Percentiles rank a stretch among this genome's conserved stretches.
phyloP scores from a whole-genome alignment of 2,113 vertebrate species.

The Galemys pyrenaicus region DNA sequence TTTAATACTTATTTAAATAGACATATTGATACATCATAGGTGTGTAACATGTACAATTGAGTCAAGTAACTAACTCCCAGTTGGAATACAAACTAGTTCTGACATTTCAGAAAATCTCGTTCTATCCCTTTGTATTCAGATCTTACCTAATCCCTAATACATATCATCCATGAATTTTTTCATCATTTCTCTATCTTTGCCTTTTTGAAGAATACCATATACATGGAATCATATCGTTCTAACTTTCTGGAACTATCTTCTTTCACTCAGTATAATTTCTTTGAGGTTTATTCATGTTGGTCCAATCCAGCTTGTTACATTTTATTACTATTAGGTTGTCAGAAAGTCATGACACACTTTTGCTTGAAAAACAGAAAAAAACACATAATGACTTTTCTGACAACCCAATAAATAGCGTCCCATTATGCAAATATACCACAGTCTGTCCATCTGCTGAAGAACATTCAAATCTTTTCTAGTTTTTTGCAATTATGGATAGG shows the following conservation, averaged over 20 bases:
- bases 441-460: background rate
- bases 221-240: background rate
- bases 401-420: background rate
- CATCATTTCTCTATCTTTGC: background rate
- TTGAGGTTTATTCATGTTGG: background rate
- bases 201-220: constrained; percentile 6
- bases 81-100: background rate
- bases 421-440: background rate
- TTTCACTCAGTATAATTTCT: background rate
- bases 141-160: background rate
- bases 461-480: background rate
- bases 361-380: too few species aligned
- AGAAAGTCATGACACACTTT: too few species aligned
- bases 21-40: background rate
- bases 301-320: background rate
- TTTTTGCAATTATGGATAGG: background rate
- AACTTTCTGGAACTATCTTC: background rate
- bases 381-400: too few species aligned
- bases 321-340: background rate
- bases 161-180: background rate
- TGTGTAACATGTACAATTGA: background rate
- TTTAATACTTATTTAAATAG: too few species aligned
- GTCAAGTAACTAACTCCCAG: background rate
- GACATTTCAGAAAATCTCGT: background rate
- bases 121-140: background rate